These are phyloP conservation scores for Etheostoma spectabile DNA, from an alignment of 2,113 vertebrate genomes.

Conservation along the genomic window DNA sequence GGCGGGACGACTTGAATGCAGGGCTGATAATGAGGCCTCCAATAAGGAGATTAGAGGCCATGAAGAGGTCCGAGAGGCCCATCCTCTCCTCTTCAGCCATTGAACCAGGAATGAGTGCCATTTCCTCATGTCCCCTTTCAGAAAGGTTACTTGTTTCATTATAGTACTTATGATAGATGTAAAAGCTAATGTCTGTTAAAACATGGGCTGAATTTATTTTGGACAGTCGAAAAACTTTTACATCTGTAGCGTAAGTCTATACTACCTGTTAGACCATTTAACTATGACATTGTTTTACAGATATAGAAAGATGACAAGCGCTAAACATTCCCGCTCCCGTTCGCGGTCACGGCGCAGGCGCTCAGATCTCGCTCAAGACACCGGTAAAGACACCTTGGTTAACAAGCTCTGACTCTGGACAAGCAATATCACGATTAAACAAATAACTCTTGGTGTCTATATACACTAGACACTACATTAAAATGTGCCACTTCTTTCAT, in stretches of 20 bases:
- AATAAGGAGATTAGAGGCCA: constrained; percentile 99
- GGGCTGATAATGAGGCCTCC: constrained; percentile 92
- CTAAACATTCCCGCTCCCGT: constrained; percentile 93
- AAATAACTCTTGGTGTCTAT: neutral
- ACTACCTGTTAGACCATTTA: neutral
- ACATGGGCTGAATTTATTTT: neutral
- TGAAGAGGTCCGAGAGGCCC: constrained; percentile 98
- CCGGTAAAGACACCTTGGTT: constrained; percentile 81
- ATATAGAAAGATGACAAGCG: constrained; percentile 98
- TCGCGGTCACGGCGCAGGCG: constrained; percentile 93
- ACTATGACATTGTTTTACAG: constrained; percentile 71
- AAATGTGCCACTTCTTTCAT: neutral
- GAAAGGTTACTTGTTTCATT: neutral
- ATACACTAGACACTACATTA: neutral
- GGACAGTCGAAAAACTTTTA: neutral
- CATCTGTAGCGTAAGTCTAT: neutral
- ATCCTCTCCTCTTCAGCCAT: constrained; percentile 97
- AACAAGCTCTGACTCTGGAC: neutral
- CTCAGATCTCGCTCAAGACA: constrained; percentile 94
- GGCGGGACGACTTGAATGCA: constrained; percentile 89
- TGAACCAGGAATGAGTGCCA: constrained; percentile 91
- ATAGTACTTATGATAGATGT: neutral
- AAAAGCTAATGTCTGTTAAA: neutral
- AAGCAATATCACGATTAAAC: neutral
- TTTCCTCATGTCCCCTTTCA: neutral